Conservation (phyloP, 2,113 vertebrate genomes). For the Piprites chloris region DNA sequence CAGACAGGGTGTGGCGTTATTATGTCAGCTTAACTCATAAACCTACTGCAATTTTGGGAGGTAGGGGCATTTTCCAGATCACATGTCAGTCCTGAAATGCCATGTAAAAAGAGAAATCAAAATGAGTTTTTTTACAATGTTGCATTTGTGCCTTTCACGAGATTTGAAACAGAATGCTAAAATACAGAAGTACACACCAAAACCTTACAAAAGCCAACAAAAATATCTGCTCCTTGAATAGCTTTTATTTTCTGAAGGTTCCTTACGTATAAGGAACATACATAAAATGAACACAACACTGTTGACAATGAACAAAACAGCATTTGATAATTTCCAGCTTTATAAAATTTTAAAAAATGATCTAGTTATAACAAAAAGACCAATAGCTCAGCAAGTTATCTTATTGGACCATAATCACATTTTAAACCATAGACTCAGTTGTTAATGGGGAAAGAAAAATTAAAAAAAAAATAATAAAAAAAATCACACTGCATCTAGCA, state of each 20-base stretch:
- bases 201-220: neutral
- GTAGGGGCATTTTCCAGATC: neutral
- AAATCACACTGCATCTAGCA: slow-evolving; percentile 71
- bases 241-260: slow-evolving; percentile 75
- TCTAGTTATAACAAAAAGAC: slow-evolving; percentile 71
- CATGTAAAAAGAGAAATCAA: neutral
- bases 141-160: neutral
- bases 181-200: neutral
- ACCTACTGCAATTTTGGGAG: neutral
- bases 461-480: neutral
- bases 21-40: slow-evolving; percentile 85
- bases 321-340: slow-evolving; percentile 77
- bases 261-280: slow-evolving; percentile 75
- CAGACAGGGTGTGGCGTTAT: slow-evolving; percentile 79
- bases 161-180: neutral
- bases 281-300: slow-evolving; percentile 81
- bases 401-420: slow-evolving; percentile 76
- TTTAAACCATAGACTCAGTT: slow-evolving; percentile 67
- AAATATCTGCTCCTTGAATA: slow-evolving; percentile 56
- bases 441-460: slow-evolving; percentile 39
- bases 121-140: neutral
- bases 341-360: slow-evolving; percentile 71
- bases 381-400: slow-evolving; percentile 74
- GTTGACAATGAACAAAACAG: slow-evolving; percentile 74
- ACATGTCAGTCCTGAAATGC: neutral